These are phyloP conservation scores for Turnix velox DNA, from an alignment of 2,113 vertebrate genomes.

Conservation along the genomic window DNA sequence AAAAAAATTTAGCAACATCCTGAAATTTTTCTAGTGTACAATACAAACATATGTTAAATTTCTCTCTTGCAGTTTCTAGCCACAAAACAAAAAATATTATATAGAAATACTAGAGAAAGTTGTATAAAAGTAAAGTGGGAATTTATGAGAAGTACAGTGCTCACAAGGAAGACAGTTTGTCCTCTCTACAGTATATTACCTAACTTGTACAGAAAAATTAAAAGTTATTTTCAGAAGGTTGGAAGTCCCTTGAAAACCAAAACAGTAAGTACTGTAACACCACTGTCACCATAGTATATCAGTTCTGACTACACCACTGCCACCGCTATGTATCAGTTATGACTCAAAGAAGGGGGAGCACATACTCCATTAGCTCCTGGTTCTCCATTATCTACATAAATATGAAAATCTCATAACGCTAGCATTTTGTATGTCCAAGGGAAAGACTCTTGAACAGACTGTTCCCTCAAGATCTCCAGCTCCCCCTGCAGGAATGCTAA, in stretches of 20 bases:
- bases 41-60: not conserved
- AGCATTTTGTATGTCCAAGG: not conserved
- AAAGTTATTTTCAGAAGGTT: not conserved
- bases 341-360: too few relatives aligned
- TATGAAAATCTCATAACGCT: not conserved
- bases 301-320: not conserved
- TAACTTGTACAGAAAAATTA: not conserved
- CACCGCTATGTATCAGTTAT: too few relatives aligned
- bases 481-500: not conserved
- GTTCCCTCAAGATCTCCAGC: rapidly evolving
- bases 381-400: not conserved
- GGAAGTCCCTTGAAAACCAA: not conserved
- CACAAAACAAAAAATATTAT: not conserved
- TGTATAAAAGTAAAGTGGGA: not conserved
- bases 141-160: not conserved
- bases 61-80: not conserved
- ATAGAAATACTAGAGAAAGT: not conserved
- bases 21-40: not conserved
- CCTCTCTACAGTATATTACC: too few relatives aligned
- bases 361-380: not conserved
- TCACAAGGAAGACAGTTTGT: not conserved
- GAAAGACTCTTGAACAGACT: not conserved
- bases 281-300: not conserved
- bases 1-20: not conserved
- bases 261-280: not conserved